Evolutionary conservation across 2,797 vertebrate species (phyloP).

Genomic region (Delichon dasypus): DNA sequence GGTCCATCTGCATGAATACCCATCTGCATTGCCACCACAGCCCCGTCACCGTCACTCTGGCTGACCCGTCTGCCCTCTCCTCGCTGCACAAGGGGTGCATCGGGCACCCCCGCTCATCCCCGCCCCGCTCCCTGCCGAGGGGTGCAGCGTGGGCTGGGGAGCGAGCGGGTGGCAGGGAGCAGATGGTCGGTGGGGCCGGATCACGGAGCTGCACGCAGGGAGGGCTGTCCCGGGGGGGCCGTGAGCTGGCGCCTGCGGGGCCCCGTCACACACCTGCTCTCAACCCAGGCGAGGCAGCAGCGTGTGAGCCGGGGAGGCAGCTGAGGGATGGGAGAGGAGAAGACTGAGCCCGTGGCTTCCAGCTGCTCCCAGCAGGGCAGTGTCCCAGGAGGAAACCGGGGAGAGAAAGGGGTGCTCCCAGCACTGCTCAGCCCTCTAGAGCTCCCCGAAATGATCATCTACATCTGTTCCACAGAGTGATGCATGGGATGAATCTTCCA

Average conservation of each 20-base stretch:
- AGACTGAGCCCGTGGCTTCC: neutral
- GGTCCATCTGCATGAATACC: neutral
- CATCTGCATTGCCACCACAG: neutral
- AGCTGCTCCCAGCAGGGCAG: neutral
- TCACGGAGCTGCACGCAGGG: rapidly evolving
- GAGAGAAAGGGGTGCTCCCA: neutral
- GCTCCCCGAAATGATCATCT: neutral
- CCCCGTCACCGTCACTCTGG: neutral
- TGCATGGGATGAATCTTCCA: neutral
- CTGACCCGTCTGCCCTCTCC: neutral
- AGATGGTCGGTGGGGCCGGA: neutral
- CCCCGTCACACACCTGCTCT: neutral
- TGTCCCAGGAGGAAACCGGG: neutral
- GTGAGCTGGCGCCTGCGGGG: neutral
- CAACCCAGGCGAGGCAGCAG: neutral
- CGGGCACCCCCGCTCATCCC: neutral
- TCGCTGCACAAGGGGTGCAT: rapidly evolving
- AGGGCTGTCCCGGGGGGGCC: neutral
- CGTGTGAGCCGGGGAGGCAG: rapidly evolving
- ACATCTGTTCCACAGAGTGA: neutral
- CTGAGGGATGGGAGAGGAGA: neutral
- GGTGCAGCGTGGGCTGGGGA: rapidly evolving
- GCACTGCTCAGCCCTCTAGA: neutral
- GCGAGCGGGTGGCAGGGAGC: neutral
- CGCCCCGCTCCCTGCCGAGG: rapidly evolving